A percentile compares a stretch with the other conserved stretches of the same genome.
These are phyloP conservation scores for Scelioninae gen. 2 DNA, from an alignment of 2,888 invertebrate species.

Conservation along the genomic window DNA sequence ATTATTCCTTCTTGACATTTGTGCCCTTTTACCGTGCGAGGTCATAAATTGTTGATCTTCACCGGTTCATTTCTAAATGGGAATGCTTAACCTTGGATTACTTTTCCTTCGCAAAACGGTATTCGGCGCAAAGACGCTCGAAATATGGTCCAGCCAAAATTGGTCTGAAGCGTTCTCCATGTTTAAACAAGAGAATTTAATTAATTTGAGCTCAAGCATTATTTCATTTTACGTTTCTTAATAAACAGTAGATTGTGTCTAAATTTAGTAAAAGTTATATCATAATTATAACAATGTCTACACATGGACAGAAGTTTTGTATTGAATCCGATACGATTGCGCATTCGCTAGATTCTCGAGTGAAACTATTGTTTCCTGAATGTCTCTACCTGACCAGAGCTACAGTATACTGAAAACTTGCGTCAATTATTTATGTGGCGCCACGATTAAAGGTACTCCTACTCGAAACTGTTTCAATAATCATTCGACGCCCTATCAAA, in stretches of 20 bases:
- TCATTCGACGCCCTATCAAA: constrained; percentile 26
- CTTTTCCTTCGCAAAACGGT: constrained; percentile 24
- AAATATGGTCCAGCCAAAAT: constrained; percentile 2
- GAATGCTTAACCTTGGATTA: constrained; percentile 26
- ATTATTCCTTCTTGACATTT: no score
- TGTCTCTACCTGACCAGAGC: constrained; percentile 36
- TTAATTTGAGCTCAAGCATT: no score
- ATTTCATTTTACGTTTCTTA: no score
- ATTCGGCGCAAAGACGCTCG: constrained; percentile 25
- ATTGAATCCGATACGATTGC: no score
- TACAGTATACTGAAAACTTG: constrained; percentile 30
- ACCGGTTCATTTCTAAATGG: constrained; percentile 19
- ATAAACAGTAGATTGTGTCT: no score
- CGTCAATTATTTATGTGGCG: constrained; percentile 52
- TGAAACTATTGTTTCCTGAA: constrained; percentile 11
- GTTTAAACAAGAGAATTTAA: background rate
- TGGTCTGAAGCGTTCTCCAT: no score
- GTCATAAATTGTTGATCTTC: constrained; percentile 33
- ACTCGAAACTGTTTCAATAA: constrained; percentile 38
- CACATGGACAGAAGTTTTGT: no score
- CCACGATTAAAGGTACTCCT: constrained; percentile 30
- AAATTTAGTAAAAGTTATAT: no score
- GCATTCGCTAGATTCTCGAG: no score
- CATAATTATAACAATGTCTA: no score
- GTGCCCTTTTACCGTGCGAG: no score